Base-by-base conservation (phyloP, 2,888 invertebrate genomes). In the Autographa gamma region DNA sequence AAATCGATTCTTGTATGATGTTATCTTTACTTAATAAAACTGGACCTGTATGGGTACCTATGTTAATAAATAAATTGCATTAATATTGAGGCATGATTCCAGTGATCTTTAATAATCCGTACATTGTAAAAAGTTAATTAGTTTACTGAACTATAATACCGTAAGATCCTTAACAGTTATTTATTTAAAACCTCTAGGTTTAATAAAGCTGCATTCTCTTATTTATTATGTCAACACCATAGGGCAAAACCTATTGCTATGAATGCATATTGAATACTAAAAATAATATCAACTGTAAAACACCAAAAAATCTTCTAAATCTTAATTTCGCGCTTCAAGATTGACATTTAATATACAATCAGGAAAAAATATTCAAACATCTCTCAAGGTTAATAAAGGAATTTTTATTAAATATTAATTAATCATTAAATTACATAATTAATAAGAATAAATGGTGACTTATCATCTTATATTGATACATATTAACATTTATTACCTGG, bases 1-100 rank as follows among this genome's bases (percentile, higher is more conserved):
- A 76, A 68, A 67, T 69, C n/a, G 64, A 79, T 74, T 69, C 58
- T 66, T 60, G 76, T 62, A 43, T 62, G 60, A 70, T 81, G 69
- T 82, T 69, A 73, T 61, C 31, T 65, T 56, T 61, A 64, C 58
- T 38, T 8, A 32, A n/a, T 48, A 48, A 41, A 48, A n/a, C 48
- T 48, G 48, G 48, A 48, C n/a, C 48, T n/a, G 48, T n/a, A n/a
- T 48, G 14, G 41, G 41, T 41, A 38, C 38, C 11, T 13, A 11
- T 11, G n/a, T 41, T 41, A 41, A 11, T 43, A 43, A 43, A 43
- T 43, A 43, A 43, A 43, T 48, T n/a, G n/a, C 48, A 6, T n/a
- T n/a, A n/a, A n/a, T n/a, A n/a, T 48, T 48, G n/a, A 48, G n/a
- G n/a, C 48, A 48, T 48, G 48, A 4, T 48, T n/a, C n/a, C 7